These are phyloP conservation scores for Chouioia cunea DNA, from an alignment of 2,888 invertebrate genomes.

Conservation along the genomic window DNA sequence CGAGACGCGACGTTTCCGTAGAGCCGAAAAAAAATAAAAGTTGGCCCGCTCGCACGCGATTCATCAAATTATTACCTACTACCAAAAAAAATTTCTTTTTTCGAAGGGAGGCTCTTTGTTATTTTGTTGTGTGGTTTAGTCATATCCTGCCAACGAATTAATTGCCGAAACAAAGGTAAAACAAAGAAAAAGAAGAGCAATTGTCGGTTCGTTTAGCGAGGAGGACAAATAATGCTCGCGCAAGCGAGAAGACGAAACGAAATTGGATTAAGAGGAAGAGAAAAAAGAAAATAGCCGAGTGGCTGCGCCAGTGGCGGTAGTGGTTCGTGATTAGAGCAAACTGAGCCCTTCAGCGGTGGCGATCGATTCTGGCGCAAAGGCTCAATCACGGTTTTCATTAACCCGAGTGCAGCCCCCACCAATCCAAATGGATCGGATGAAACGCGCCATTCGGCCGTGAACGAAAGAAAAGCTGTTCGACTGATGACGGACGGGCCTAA, in stretches of 20 bases:
- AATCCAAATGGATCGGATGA: conserved; percentile 41
- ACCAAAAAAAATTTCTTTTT: background rate
- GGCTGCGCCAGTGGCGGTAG: conserved; percentile 37
- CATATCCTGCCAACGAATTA: conserved; percentile 32
- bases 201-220: background rate
- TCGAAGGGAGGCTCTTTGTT: conserved; percentile 16
- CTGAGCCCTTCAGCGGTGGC: conserved; percentile 27
- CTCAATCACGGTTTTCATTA: conserved; percentile 64
- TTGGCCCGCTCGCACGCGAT: conserved; percentile 22
- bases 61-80: conserved; percentile 28
- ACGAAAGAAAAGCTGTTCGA: conserved; percentile 9
- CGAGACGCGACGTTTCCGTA: conserved; percentile 14
- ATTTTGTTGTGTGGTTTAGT: conserved; percentile 25
- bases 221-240: background rate
- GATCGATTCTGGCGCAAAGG: conserved; percentile 22
- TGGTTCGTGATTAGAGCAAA: conserved; percentile 58
- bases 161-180: conserved; percentile 9
- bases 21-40: conserved; percentile 8
- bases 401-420: conserved; percentile 48
- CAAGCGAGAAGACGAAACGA: background rate
- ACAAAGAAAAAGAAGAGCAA: conserved; percentile 8
- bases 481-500: background rate
- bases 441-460: conserved; percentile 12
- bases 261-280: conserved; percentile 47
- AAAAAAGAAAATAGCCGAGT: conserved; percentile 1